phyloP scores from a whole-genome alignment of 2,797 vertebrate species.

The Siniperca scherzeri region DNA sequence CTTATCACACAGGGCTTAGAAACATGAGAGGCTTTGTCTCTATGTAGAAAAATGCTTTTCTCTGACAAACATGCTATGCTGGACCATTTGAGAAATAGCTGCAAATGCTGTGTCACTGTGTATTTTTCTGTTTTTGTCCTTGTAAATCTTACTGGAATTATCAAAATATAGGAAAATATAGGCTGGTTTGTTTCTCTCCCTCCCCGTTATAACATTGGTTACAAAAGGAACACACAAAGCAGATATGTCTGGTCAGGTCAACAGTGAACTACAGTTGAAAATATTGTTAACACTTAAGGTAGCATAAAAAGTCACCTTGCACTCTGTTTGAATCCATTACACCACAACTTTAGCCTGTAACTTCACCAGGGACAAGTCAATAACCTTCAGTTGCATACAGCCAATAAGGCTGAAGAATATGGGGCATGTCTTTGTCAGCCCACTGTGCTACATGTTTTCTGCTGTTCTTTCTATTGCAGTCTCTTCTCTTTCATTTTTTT shows the following conservation, averaged over 20 bases:
- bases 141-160: neutral
- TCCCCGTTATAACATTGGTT: neutral
- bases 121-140: neutral
- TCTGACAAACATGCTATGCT: neutral
- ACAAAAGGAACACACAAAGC: neutral
- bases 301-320: slow-evolving; percentile 14
- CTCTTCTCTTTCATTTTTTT: slow-evolving; percentile 14
- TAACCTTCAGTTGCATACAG: slow-evolving; percentile 54
- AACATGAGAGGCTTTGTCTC: slow-evolving; percentile 61
- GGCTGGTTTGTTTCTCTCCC: neutral
- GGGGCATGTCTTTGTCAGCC: slow-evolving; percentile 26
- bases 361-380: slow-evolving; percentile 50
- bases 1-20: slow-evolving; percentile 51
- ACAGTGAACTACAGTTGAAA: neutral
- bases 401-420: slow-evolving; percentile 39
- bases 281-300: neutral
- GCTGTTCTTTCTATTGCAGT: slow-evolving; percentile 5
- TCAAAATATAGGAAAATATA: neutral
- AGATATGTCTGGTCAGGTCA: neutral
- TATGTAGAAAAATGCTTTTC: slow-evolving; percentile 22
- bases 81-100: slow-evolving; percentile 4
- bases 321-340: slow-evolving; percentile 18
- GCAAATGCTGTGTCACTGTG: slow-evolving; percentile 15
- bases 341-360: slow-evolving; percentile 39
- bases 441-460: slow-evolving; percentile 29